phyloP scores from a whole-genome alignment of 2,113 vertebrate genomes.

The Macquaria ambigua region DNA sequence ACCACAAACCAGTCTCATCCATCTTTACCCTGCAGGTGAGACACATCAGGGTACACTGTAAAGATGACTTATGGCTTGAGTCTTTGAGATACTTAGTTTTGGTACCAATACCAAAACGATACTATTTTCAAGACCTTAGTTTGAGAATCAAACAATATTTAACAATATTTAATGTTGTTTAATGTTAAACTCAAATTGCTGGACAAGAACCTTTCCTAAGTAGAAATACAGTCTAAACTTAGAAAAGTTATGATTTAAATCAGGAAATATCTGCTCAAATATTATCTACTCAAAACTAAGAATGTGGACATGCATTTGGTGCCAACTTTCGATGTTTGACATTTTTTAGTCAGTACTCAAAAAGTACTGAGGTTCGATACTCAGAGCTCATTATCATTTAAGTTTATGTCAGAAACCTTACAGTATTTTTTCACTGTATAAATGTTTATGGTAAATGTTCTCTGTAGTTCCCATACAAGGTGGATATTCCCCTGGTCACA shows the following conservation, averaged over 20 bases:
- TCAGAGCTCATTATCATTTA: not conserved
- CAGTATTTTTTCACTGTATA: not conserved
- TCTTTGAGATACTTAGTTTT: not conserved
- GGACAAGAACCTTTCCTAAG: not conserved
- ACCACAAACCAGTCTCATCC: conserved; percentile 98
- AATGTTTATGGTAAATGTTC: conserved; percentile 10
- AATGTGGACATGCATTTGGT: not conserved
- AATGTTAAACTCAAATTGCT: not conserved
- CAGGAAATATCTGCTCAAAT: not conserved
- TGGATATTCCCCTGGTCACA: conserved; percentile 89
- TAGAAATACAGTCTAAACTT: not conserved
- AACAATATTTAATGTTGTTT: not conserved
- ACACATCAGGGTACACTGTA: not conserved
- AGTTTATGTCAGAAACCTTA: not conserved
- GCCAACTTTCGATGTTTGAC: not conserved
- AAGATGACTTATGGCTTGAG: not conserved
- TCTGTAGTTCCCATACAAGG: conserved; percentile 91
- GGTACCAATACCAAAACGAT: not conserved
- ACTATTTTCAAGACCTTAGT: not conserved
- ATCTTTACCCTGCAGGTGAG: conserved; percentile 94
- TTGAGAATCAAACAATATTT: not conserved
- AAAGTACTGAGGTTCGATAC: not conserved
- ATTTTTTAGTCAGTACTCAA: no score
- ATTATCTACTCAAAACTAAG: not conserved
- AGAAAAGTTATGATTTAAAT: not conserved